Evolutionary conservation across 2,113 vertebrate genomes (phyloP).

Genomic region (Scytalopus superciliaris): DNA sequence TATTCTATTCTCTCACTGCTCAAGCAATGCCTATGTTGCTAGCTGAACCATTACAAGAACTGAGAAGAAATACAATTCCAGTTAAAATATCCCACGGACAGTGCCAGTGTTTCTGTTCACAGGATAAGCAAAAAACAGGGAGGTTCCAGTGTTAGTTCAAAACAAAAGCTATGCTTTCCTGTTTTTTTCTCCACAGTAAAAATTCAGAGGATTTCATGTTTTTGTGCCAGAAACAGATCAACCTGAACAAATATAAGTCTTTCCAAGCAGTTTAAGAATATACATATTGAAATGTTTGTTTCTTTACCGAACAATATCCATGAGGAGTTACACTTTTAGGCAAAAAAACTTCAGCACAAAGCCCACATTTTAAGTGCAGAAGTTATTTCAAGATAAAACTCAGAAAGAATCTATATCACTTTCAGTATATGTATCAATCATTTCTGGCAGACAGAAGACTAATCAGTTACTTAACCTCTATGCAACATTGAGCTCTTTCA

Average conservation of each 20-base stretch:
- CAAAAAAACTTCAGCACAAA: neutral
- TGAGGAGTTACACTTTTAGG: neutral
- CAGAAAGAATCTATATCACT: neutral
- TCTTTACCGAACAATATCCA: neutral
- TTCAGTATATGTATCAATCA: neutral
- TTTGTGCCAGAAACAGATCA: neutral
- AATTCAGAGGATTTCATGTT: neutral
- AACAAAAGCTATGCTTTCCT: neutral
- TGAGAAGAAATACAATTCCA: neutral
- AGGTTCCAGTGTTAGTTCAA: neutral
- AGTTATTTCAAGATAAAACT: neutral
- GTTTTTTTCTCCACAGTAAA: neutral
- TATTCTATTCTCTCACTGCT: neutral
- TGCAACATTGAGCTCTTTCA: neutral
- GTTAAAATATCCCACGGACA: neutral
- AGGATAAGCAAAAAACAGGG: neutral
- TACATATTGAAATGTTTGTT: neutral
- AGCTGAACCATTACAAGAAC: neutral
- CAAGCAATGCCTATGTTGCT: neutral
- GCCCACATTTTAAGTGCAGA: neutral
- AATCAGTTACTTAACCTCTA: neutral
- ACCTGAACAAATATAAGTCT: neutral
- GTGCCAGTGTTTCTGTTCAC: neutral
- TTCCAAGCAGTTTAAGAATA: neutral
- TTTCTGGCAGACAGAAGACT: neutral